Conservation (phyloP, 2,797 vertebrate species). For the Stomatorhinus walkeri region DNA sequence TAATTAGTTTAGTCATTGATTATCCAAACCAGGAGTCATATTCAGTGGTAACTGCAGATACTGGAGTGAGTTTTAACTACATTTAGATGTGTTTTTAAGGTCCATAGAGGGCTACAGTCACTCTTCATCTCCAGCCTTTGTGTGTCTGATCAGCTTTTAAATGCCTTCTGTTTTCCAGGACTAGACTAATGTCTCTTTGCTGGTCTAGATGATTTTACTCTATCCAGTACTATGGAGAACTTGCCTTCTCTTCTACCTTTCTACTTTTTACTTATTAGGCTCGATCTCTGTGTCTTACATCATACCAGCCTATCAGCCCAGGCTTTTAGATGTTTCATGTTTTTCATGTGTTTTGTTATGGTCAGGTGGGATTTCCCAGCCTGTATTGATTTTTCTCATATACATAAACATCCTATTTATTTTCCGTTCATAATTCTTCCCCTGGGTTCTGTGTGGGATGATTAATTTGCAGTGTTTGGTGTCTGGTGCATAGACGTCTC, state of each 20-base stretch:
- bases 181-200: not conserved
- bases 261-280: not conserved
- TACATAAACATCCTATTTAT: not conserved
- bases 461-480: not conserved
- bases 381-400: not conserved
- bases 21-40: not conserved
- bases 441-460: not conserved
- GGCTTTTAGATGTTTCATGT: not conserved
- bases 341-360: not conserved
- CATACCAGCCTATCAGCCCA: not conserved
- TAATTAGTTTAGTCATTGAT: not conserved
- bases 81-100: not conserved
- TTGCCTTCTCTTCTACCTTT: not conserved
- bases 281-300: not conserved
- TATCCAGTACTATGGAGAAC: not conserved
- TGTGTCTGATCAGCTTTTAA: not conserved
- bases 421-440: not conserved
- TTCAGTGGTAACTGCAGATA: not conserved
- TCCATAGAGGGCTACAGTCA: not conserved
- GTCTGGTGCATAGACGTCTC: not conserved
- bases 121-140: not conserved
- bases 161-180: not conserved
- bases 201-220: not conserved
- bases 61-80: not conserved
- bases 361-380: not conserved